Percentiles rank a stretch among this genome's conserved stretches.
These are phyloP conservation scores for Lipotes vexillifer DNA, from an alignment of 2,113 vertebrate species.

Conservation along the genomic window DNA sequence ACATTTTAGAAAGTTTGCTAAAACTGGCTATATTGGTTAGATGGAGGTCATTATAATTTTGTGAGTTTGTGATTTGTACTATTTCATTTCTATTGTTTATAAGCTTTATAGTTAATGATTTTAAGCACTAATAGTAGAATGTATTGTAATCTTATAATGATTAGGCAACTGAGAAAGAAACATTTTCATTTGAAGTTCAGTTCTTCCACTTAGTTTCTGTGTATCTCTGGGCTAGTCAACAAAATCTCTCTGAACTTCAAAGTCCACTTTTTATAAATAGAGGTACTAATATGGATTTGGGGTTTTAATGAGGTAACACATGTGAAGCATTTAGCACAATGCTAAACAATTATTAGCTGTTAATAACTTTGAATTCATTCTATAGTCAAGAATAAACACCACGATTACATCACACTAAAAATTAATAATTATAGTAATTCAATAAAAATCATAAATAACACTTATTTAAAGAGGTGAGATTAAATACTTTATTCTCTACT, in stretches of 20 bases:
- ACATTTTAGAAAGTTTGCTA: not conserved
- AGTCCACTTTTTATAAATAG: not conserved
- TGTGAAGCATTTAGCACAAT: not conserved
- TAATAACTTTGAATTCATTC: not conserved
- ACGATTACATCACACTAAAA: not conserved
- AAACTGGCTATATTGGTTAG: not conserved
- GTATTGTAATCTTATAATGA: not conserved
- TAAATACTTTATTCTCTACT: not conserved
- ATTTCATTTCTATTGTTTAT: not conserved
- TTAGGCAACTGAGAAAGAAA: not conserved
- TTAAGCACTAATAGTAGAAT: not conserved
- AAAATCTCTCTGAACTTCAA: conserved; percentile 22
- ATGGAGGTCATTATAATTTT: not conserved
- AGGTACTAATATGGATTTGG: not conserved
- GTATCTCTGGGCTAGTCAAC: not conserved
- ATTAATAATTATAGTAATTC: not conserved
- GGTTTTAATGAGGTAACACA: not conserved
- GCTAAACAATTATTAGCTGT: not conserved
- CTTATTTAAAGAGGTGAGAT: not conserved
- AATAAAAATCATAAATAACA: not conserved
- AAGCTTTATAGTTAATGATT: not conserved
- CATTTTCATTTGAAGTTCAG: not conserved
- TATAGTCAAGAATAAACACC: not conserved
- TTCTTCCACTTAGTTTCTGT: not conserved
- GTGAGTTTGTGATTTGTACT: not conserved